phyloP scores from a whole-genome alignment of 92 coral and sea anemone species.

The Pocillopora grandis region DNA sequence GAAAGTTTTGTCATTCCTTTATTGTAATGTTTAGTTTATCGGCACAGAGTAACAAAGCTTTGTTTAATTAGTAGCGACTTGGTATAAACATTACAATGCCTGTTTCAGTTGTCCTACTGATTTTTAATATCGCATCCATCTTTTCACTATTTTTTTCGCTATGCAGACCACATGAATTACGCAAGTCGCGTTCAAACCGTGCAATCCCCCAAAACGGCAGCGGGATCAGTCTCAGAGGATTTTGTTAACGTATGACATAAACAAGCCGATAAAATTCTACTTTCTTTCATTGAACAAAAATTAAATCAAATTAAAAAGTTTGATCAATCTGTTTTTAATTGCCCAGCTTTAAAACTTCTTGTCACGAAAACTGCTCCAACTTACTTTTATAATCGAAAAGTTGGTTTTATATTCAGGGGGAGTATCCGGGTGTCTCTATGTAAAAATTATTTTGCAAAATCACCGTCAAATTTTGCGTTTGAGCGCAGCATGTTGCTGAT shows the following conservation, averaged over 20 bases:
- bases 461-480: conserved; percentile 1
- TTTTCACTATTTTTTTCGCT: neutral
- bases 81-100: neutral
- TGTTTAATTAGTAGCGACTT: neutral
- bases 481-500: conserved; percentile 29
- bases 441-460: conserved; percentile 5
- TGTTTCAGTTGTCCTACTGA: neutral
- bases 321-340: conserved; percentile 19
- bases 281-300: neutral
- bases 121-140: neutral
- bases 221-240: neutral
- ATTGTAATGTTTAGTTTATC: neutral
- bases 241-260: neutral
- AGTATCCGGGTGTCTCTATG: conserved; percentile 7
- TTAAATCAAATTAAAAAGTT: neutral
- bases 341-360: conserved; percentile 2
- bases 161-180: neutral
- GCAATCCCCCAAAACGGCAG: neutral
- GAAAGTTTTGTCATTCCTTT: neutral
- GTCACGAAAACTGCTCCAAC: conserved; percentile 2
- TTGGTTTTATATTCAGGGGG: neutral
- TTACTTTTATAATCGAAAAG: conserved; percentile 12
- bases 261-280: neutral
- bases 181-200: too few species aligned
- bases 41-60: neutral